A percentile compares a stretch with the other conserved stretches of the same genome.
These are phyloP conservation scores for Asarcornis scutulata DNA, from an alignment of 2,113 vertebrate genomes.

Conservation along the genomic window DNA sequence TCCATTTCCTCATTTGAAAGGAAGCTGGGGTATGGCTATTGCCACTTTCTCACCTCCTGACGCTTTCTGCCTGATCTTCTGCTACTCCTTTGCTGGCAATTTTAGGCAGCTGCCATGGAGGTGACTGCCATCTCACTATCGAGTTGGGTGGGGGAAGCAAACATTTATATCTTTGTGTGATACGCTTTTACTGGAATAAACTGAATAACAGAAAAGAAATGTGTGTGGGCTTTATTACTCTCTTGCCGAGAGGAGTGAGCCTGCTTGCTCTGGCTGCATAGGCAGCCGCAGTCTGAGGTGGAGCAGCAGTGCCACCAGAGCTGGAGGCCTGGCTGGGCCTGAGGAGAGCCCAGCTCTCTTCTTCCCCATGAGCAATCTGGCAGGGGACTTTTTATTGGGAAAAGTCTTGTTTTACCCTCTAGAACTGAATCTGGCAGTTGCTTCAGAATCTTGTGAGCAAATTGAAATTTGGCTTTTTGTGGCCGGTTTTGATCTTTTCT, in stretches of 20 bases:
- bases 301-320: background rate
- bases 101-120: background rate
- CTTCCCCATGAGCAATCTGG: background rate
- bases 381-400: background rate
- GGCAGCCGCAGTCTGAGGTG: background rate
- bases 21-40: background rate
- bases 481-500: background rate
- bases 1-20: constrained; percentile 12
- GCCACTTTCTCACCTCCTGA: background rate
- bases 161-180: background rate
- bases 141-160: background rate
- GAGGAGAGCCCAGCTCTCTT: background rate
- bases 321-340: background rate
- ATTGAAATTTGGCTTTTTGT: background rate
- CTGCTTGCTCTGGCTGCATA: background rate
- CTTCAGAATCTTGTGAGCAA: background rate
- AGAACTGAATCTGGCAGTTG: background rate
- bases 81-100: background rate
- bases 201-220: background rate
- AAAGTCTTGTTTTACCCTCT: background rate
- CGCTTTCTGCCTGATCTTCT: background rate
- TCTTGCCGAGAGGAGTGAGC: background rate
- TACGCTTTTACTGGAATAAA: background rate
- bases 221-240: background rate
- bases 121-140: background rate